Base-by-base conservation (phyloP, 2,797 vertebrate genomes). In the Neoniphon sammara region DNA sequence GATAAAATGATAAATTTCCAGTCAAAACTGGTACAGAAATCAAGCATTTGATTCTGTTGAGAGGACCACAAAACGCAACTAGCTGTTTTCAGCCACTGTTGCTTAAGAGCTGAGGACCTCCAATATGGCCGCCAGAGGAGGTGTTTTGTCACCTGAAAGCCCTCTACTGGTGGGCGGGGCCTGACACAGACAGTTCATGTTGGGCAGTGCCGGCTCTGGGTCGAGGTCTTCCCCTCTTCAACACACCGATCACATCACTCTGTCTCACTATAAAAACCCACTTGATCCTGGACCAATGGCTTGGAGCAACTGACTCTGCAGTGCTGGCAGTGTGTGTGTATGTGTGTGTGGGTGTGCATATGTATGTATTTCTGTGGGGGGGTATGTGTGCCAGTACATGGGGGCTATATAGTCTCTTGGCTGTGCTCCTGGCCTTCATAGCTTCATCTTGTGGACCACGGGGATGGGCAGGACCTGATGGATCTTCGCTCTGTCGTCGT, bases 391-490 rank as follows among this genome's bases (percentile, higher is more conserved):
- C 70, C 44, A 30, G 31, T 72, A 34, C 75, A 17, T 71, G 27
- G 58, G 58, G 30, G 70, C 59, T 61, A 70, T 61, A 61, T 36
- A 76, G 80, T 81, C 83, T 75, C 36, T 80, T 57, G 23, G 58
- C 60, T 69, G 30, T 66, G 60, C 27, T 57, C 67, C 58, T 57
- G 61, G 49, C n/a, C 42, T 84, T 97, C 94, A 98, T 89, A 98
- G 91, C 85, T 94, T 95, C 93, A 92, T 93, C 90, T 95, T 97
- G 88, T 93, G 95, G 85, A 95, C 88, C 81, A 98, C 95, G 14
- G 97, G 97, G 66, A 99, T 76, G 8, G 97, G 96, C 75, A 99
- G 91, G 1, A 95, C 97, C 87, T 98, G 96, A 70, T 96, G 96
- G 88, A 98, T 94, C 83, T 97, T 97, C 58, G 95, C 96, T 0